These are phyloP conservation scores for Coccyzus lansbergi DNA, from an alignment of 2,797 vertebrate species.

Conservation along the genomic window DNA sequence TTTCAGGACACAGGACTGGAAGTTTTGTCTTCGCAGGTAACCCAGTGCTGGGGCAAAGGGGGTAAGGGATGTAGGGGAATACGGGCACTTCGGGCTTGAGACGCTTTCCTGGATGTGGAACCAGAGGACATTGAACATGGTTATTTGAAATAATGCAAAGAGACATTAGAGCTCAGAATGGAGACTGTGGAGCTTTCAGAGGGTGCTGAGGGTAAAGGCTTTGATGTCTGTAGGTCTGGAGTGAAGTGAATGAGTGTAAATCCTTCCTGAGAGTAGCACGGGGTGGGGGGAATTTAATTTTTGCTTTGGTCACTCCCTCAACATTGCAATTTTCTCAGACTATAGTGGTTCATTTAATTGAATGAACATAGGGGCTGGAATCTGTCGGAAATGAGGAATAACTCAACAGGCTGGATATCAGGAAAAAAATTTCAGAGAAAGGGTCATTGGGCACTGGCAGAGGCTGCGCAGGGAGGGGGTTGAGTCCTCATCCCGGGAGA, in stretches of 20 bases:
- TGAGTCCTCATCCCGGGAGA: too few relatives aligned
- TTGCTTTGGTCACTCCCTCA: background rate
- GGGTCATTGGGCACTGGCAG: too few relatives aligned
- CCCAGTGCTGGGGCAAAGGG: conserved; percentile 73
- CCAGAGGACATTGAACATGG: background rate
- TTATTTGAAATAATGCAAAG: background rate
- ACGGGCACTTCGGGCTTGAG: conserved; percentile 80
- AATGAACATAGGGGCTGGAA: background rate
- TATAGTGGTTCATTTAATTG: background rate
- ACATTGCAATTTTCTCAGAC: background rate
- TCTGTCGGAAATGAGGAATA: background rate
- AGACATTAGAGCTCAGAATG: background rate
- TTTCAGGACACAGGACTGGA: conserved; percentile 77
- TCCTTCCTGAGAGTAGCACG: background rate
- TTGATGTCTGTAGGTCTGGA: background rate
- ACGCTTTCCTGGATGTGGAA: conserved; percentile 70
- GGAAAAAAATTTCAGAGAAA: too few relatives aligned
- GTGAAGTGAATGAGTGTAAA: background rate
- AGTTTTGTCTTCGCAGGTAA: conserved; percentile 74
- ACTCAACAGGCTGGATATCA: background rate
- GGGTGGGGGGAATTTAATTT: background rate
- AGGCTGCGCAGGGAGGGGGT: too few relatives aligned
- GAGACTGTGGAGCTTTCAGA: background rate
- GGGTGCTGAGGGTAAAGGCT: background rate
- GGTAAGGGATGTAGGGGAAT: conserved; percentile 87